These are phyloP conservation scores for Rhagonycha lutea DNA, from an alignment of 2,888 invertebrate genomes.

Conservation along the genomic window DNA sequence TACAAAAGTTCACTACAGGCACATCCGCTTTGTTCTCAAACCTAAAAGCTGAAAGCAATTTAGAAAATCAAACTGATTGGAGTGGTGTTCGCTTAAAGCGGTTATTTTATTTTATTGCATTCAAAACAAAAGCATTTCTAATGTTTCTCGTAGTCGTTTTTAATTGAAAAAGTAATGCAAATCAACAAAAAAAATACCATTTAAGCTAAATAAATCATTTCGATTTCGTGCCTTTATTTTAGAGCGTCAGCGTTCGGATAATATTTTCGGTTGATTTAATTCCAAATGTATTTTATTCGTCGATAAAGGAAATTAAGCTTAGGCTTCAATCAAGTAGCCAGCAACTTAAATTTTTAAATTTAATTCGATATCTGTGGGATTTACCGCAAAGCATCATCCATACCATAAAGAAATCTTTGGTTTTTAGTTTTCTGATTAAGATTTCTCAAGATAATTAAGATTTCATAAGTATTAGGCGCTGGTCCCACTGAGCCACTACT, in stretches of 20 bases:
- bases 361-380: too few relatives aligned
- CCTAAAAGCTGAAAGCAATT: slow-evolving; percentile 11
- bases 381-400: too few relatives aligned
- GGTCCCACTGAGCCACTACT: too few relatives aligned
- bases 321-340: too few relatives aligned
- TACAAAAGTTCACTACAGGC: slow-evolving; percentile 5
- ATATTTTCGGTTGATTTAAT: not conserved
- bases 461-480: too few relatives aligned
- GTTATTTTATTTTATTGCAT: slow-evolving; percentile 1
- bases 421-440: too few relatives aligned
- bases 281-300: not conserved
- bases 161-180: not conserved
- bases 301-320: not conserved
- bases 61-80: slow-evolving; percentile 13
- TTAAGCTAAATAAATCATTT: not conserved
- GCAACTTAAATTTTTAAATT: too few relatives aligned
- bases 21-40: slow-evolving; percentile 8
- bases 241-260: not conserved
- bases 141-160: not conserved
- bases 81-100: slow-evolving; percentile 2
- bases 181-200: not conserved
- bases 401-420: too few relatives aligned
- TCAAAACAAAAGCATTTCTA: not conserved
- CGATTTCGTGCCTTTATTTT: not conserved
- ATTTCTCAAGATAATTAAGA: too few relatives aligned